These are phyloP conservation scores for Nicator chloris DNA, from an alignment of 2,113 vertebrate species.

Conservation along the genomic window DNA sequence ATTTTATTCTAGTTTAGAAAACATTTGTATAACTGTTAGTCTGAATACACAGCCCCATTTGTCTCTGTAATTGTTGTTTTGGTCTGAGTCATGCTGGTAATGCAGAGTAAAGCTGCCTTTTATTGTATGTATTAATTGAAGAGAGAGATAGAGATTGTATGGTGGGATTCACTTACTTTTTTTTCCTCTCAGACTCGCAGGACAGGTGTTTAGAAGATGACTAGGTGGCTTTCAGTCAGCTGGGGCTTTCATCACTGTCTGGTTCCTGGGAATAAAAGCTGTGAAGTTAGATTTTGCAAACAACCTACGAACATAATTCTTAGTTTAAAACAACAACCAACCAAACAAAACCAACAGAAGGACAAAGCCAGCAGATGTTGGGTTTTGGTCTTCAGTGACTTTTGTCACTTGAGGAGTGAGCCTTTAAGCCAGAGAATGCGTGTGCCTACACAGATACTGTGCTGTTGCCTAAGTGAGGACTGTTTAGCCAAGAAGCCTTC, in stretches of 20 bases:
- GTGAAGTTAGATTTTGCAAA: background rate
- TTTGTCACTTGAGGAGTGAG: background rate
- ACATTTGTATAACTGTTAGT: background rate
- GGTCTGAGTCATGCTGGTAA: background rate
- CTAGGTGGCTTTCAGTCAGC: background rate
- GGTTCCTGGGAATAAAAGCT: background rate
- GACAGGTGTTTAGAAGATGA: background rate
- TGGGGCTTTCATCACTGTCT: background rate
- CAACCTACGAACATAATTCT: background rate
- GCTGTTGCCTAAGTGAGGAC: slow-evolving; percentile 8
- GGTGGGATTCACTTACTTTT: background rate
- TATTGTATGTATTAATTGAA: background rate
- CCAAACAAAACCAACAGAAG: background rate
- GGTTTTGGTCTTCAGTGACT: background rate
- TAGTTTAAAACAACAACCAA: background rate
- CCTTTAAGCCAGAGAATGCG: background rate
- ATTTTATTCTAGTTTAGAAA: background rate
- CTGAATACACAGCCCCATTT: background rate
- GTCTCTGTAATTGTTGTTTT: background rate
- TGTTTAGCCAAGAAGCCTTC: background rate
- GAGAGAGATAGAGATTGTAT: background rate
- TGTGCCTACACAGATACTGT: background rate
- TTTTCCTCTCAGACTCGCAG: background rate
- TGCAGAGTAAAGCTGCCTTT: slow-evolving; percentile 11
- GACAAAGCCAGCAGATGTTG: background rate